phyloP scores from a whole-genome alignment of 2,888 invertebrate species.

The Cephus sareptanus region DNA sequence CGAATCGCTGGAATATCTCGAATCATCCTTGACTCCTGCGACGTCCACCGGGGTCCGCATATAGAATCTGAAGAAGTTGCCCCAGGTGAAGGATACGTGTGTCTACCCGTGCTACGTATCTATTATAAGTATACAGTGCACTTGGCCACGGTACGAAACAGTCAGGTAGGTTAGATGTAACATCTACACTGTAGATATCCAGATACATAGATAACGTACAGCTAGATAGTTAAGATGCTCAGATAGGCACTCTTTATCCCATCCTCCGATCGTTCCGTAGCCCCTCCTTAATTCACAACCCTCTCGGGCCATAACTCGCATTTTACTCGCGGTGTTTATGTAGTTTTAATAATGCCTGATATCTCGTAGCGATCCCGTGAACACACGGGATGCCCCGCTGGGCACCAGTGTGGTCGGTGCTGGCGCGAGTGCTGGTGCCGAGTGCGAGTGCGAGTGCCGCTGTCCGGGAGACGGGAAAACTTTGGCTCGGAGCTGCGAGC shows the following conservation, averaged over 20 bases:
- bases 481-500: background rate
- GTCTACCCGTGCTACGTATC: too few relatives aligned
- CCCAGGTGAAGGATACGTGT: too few relatives aligned
- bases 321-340: conserved; percentile 60
- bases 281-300: conserved; percentile 60
- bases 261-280: conserved; percentile 35
- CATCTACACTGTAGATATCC: background rate
- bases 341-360: conserved; percentile 65
- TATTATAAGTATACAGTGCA: too few relatives aligned
- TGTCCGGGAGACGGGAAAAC: background rate
- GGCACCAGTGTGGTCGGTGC: conserved; percentile 44
- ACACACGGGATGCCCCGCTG: conserved; percentile 41
- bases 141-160: too few relatives aligned
- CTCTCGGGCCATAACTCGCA: conserved; percentile 56
- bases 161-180: background rate
- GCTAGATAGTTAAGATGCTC: background rate
- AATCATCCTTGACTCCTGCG: background rate
- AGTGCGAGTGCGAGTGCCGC: conserved; percentile 12
- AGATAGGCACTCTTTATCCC: conserved; percentile 46
- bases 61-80: too few relatives aligned
- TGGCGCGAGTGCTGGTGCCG: conserved; percentile 15
- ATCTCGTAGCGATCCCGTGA: conserved; percentile 49
- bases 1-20: background rate
- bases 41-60: too few relatives aligned
- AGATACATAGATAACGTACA: too few relatives aligned